phyloP scores from a whole-genome alignment of 2,888 invertebrate genomes.

The Phytoseiulus persimilis region DNA sequence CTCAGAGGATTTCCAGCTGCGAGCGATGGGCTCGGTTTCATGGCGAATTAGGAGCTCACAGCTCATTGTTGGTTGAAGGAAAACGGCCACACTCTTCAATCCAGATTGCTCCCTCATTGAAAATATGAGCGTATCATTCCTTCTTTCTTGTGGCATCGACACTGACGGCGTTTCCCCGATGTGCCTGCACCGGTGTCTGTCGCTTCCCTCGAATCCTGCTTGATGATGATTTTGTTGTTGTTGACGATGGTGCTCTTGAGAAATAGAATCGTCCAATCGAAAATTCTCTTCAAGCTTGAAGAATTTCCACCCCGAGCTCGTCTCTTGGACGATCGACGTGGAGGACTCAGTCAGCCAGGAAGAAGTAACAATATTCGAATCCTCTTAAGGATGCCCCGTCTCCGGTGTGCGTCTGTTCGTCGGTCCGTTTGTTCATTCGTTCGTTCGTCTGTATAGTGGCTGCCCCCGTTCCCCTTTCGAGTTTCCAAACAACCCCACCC shows the following conservation, averaged over 20 bases:
- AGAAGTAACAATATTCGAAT: conserved; percentile 39
- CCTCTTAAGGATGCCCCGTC: conserved; percentile 38
- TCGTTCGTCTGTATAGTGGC: background rate
- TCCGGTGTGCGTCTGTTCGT: background rate
- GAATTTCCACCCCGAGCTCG: background rate
- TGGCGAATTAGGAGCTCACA: background rate
- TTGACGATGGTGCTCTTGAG: background rate
- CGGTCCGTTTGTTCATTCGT: background rate
- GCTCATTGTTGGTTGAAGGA: background rate
- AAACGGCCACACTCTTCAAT: no score
- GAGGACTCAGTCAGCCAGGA: background rate
- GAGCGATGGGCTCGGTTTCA: background rate
- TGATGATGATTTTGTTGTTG: conserved; percentile 5
- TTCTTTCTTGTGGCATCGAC: background rate
- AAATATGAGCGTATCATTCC: no score
- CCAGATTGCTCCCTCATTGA: no score
- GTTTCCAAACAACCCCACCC: conserved; percentile 5
- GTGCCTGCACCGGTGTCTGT: background rate
- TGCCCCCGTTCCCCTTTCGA: background rate
- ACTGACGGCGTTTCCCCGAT: background rate
- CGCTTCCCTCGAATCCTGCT: background rate
- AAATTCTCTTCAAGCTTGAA: background rate
- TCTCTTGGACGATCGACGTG: background rate
- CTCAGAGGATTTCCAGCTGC: background rate
- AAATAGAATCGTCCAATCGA: background rate